Evolutionary conservation across 2,113 vertebrate genomes (phyloP).

Genomic region (Gasterosteus nipponicus): DNA sequence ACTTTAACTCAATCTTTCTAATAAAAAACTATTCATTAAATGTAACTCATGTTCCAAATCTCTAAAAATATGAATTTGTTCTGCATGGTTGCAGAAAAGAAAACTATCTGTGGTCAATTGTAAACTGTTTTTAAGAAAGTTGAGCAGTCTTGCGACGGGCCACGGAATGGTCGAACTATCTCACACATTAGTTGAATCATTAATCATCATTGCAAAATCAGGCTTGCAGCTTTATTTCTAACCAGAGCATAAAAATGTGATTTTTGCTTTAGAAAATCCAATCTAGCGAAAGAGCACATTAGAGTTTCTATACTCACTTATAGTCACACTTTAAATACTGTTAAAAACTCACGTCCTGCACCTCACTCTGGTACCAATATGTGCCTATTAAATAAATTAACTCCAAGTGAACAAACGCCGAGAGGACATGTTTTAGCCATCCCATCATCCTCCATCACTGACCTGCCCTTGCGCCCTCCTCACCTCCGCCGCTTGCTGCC

Average conservation of each 20-base stretch:
- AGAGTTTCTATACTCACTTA: neutral
- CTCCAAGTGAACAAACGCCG: neutral
- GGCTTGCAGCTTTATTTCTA: neutral
- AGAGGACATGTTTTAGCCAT: neutral
- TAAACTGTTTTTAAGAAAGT: neutral
- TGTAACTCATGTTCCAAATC: neutral
- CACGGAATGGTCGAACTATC: neutral
- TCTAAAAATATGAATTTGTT: neutral
- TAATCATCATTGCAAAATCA: neutral
- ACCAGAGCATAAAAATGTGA: neutral
- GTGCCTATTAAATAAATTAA: neutral
- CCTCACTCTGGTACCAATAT: neutral
- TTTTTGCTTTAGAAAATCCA: neutral
- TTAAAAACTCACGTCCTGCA: neutral
- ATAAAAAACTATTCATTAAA: neutral
- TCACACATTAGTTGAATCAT: neutral
- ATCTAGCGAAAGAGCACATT: neutral
- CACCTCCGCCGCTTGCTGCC: conserved; percentile 83
- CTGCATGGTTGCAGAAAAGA: neutral
- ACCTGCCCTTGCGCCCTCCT: conserved; percentile 58
- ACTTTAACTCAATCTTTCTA: neutral
- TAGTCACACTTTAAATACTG: neutral
- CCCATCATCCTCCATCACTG: conserved; percentile 24
- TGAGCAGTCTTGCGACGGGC: neutral
- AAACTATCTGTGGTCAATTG: neutral